Percentiles rank a stretch among this genome's conserved stretches.
Evolutionary conservation across 1,140 invertebrate genomes (phyloP).

Genomic region (Asobara japonica): DNA sequence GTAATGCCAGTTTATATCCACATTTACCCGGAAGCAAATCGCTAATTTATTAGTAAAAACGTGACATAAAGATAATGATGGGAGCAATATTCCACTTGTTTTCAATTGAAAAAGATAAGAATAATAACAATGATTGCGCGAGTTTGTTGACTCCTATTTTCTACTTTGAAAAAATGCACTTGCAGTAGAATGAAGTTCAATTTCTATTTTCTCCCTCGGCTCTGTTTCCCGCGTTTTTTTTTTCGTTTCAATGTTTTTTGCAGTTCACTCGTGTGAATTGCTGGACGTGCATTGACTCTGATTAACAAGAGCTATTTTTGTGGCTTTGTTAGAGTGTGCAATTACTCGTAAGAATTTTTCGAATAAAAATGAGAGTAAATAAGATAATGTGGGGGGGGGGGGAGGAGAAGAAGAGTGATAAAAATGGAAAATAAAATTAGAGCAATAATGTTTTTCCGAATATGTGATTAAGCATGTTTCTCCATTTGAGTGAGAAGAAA

Average conservation of each 20-base stretch:
- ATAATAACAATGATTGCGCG: background rate
- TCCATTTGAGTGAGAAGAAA: no score
- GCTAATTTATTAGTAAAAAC: no score
- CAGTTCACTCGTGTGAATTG: background rate
- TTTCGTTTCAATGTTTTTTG: background rate
- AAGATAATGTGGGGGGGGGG: no score
- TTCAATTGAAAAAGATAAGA: background rate
- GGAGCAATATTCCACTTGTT: no score
- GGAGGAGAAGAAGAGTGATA: no score
- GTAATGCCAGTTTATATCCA: no score
- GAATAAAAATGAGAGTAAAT: background rate
- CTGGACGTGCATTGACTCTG: background rate
- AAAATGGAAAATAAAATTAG: no score
- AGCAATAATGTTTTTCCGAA: no score
- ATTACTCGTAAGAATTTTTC: background rate
- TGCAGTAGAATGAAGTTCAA: background rate
- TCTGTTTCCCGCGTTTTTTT: background rate
- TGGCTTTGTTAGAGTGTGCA: background rate
- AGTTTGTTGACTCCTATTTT: background rate
- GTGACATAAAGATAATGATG: no score
- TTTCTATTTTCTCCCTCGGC: background rate
- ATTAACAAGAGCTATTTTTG: background rate
- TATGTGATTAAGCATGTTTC: no score
- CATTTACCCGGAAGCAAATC: no score
- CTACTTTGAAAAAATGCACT: background rate